Evolutionary conservation across 2,797 vertebrate species (phyloP).

Genomic region (Cacajao melanocephalus): DNA sequence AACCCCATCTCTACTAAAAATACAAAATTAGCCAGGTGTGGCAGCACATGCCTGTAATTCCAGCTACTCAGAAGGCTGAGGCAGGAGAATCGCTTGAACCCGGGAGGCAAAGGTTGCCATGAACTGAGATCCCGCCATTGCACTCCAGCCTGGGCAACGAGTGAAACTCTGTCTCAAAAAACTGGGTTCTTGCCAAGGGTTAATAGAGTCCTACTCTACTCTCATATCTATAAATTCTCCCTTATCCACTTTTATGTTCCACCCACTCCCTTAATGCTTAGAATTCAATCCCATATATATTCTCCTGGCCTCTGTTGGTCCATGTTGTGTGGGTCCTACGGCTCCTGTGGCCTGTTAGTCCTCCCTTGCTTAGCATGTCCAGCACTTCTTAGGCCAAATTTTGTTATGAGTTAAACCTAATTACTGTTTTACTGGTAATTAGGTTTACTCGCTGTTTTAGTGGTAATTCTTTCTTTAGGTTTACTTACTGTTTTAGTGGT

Average conservation of each 20-base stretch:
- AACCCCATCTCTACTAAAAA: neutral
- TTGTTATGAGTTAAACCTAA: conserved; percentile 29
- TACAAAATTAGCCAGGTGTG: too few relatives aligned
- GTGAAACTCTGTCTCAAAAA: too few relatives aligned
- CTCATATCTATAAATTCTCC: neutral
- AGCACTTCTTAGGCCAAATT: neutral
- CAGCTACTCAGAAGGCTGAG: too few relatives aligned
- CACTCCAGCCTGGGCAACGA: too few relatives aligned
- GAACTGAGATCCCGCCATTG: too few relatives aligned
- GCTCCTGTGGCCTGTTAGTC: neutral
- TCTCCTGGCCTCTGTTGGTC: neutral
- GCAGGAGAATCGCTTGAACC: too few relatives aligned
- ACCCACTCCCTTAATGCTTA: neutral
- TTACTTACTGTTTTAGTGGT: too few relatives aligned
- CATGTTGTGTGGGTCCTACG: neutral
- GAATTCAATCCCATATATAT: neutral
- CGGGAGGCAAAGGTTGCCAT: too few relatives aligned
- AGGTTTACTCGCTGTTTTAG: neutral
- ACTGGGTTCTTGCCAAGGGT: neutral
- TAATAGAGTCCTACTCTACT: neutral
- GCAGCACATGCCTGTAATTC: too few relatives aligned
- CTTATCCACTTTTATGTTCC: neutral
- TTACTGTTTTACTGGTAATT: neutral
- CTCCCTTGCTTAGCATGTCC: neutral
- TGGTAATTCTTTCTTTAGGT: neutral